Base-by-base conservation (phyloP, 1,140 invertebrate species). In the Drosophila carrolli region DNA sequence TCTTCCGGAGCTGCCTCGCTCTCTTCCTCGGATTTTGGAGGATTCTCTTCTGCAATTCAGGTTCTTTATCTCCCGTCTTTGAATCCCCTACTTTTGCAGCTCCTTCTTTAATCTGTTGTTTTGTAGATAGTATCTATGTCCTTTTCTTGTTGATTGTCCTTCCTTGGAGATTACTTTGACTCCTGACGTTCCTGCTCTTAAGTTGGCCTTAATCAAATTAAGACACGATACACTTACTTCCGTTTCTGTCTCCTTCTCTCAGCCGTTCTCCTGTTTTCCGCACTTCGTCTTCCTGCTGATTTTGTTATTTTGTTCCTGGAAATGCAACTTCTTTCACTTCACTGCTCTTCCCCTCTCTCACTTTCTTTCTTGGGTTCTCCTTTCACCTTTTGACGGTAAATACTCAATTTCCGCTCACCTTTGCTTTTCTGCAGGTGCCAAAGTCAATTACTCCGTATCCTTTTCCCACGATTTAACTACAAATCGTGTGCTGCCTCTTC, bases 351-450 rank as follows among this genome's bases (percentile, higher is more conserved):
- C 5, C 8, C n/a, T 27, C 32, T 43, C 35, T 7, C 14, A 38
- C 43, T 44, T 11, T 23, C 35, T 38, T 27, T 32, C 14, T 27
- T 5, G 4, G 4, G 27, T 32, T 13, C 48, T 35, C 37, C 60
- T 16, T 40, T 35, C 29, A 35, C 29, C 40, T 14, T 37, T 16
- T 27, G 47, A 63, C 46, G 46, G 59, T 41, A 51, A 68, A 66
- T 68, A 65, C 65, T 37, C 46, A 41, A 67, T 63, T 43, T 63
- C 40, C 57, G 44, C 60, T 57, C 50, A 61, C 59, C 59, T 58
- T 43, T 5, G 51, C 13, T 14, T 51, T 51, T 51, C 41, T 48
- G 56, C 27, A 48, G 37, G 37, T 38, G 9, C 8, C 27, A 3
- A 29, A 41, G 16, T 32, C n/a, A 4, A 16, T 11, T 41, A 32